Base-by-base conservation (phyloP, 2,113 vertebrate species). In the Phalacrocorax brasilianus region DNA sequence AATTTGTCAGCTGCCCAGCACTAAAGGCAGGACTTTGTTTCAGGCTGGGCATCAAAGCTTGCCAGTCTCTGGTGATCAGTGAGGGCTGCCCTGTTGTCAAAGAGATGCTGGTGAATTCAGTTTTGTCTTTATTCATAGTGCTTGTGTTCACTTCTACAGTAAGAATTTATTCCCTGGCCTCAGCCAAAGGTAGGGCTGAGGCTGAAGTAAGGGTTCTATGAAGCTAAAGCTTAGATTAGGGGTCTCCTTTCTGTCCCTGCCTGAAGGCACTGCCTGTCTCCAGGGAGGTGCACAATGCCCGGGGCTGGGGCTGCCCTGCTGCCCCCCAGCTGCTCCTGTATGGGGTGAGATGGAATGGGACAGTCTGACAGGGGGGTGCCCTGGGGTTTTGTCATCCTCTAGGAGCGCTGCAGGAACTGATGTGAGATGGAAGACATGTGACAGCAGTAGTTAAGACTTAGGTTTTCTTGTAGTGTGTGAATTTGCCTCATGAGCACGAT, bases 361-460 rank as follows among this genome's bases (percentile, higher is more conserved):
- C 4, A 8, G 13, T 9, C 40, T 74, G 30, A 13, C 53, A 26
- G 21, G 42, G n/a, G 9, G 3, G 3, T 53, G 13, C 33, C 14
- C 11, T 26, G 17, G 17, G 33, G 50, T 61, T 84, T 83, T 40
- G 14, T 24, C 47, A 22, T 33, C 23, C n/a, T 61, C 11, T 70
- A 15, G 0, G 0, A 63, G 11, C 17, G 15, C 13, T 40, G 42
- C 40, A 62, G 58, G 67, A 5, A 61, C 10, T 30, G 12, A 42
- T 35, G 68, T 9, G 58, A 76, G 33, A 38, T 7, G 28, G 52
- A 71, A 61, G 44, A 40, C 1, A 0, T 8, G 26, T 84, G 50
- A 73, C 50, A 70, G 67, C 7, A 11, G 33, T 38, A n/a, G n/a
- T 49, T 50, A 52, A 79, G 55, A n/a, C 10, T 35, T 55, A n/a